Conservation (phyloP, 2,888 invertebrate genomes). For the Zele albiditarsus region DNA sequence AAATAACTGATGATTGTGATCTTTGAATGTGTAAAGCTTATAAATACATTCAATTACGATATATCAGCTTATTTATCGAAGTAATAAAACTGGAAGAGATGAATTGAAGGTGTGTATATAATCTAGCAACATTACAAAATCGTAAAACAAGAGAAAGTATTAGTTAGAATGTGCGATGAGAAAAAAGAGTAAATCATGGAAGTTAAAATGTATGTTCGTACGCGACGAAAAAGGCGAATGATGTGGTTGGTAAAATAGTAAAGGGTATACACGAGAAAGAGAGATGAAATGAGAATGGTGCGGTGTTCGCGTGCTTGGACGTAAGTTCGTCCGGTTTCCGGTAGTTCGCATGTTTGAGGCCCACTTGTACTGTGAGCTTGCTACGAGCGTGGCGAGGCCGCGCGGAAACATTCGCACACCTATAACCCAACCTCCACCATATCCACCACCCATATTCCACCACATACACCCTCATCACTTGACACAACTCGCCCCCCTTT, state of each 20-base stretch:
- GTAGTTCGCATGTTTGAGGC: constrained; percentile 65
- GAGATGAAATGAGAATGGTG: constrained; percentile 49
- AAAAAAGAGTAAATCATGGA: constrained; percentile 25
- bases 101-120: constrained; percentile 33
- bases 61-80: too few species aligned
- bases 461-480: constrained; percentile 51
- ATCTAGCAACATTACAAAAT: constrained; percentile 63
- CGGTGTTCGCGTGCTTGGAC: constrained; percentile 52
- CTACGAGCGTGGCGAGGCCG: constrained; percentile 30
- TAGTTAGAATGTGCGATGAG: constrained; percentile 42
- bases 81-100: not conserved
- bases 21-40: too few species aligned
- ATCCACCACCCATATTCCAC: constrained; percentile 39
- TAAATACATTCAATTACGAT: too few species aligned
- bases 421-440: constrained; percentile 28
- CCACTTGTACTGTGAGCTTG: constrained; percentile 61
- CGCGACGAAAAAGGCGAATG: constrained; percentile 28
- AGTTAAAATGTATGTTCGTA: constrained; percentile 26
- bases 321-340: constrained; percentile 66
- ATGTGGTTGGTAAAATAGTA: constrained; percentile 20
- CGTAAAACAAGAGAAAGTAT: constrained; percentile 63
- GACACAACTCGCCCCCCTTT: constrained; percentile 33
- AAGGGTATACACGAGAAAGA: constrained; percentile 41
- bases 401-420: constrained; percentile 31
- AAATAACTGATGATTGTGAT: too few species aligned